A percentile compares a stretch with the other conserved stretches of the same genome.
Evolutionary conservation across 2,888 invertebrate genomes (phyloP).

Genomic region (Diarsia dahlii): DNA sequence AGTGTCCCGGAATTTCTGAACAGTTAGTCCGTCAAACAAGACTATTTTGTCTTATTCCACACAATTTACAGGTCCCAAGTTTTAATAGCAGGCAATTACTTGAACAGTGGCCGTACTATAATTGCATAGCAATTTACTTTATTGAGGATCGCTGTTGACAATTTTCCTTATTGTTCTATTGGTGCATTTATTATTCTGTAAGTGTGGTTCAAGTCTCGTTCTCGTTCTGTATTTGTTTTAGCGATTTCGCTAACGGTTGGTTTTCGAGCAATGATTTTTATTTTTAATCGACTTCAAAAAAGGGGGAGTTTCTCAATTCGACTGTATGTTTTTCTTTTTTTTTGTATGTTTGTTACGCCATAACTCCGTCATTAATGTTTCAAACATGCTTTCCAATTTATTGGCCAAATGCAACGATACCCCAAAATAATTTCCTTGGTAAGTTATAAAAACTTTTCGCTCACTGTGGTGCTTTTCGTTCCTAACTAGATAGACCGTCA

Average conservation of each 20-base stretch:
- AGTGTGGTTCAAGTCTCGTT: slow-evolving; percentile 56
- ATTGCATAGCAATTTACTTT: slow-evolving; percentile 71
- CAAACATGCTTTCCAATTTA: too few species aligned
- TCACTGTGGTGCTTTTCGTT: not conserved
- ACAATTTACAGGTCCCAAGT: slow-evolving; percentile 52
- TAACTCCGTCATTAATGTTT: too few species aligned
- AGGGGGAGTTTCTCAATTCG: too few species aligned
- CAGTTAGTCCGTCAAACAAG: slow-evolving; percentile 36
- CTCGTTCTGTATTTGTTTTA: not conserved
- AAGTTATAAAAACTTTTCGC: not conserved
- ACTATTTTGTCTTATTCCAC: slow-evolving; percentile 47
- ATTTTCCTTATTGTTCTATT: slow-evolving; percentile 67
- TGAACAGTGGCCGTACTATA: slow-evolving; percentile 60
- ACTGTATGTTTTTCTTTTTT: too few species aligned
- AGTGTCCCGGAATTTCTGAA: slow-evolving; percentile 43
- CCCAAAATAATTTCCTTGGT: not conserved
- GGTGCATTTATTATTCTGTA: slow-evolving; percentile 67
- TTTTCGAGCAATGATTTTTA: not conserved
- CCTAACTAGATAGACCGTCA: not conserved
- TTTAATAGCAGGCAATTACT: slow-evolving; percentile 69
- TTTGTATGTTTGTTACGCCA: too few species aligned
- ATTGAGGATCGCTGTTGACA: slow-evolving; percentile 68
- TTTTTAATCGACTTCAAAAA: too few species aligned
- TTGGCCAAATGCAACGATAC: not conserved
- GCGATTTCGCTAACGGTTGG: not conserved